These are phyloP conservation scores for Pampusana beccarii DNA, from an alignment of 2,113 vertebrate species.

Conservation along the genomic window DNA sequence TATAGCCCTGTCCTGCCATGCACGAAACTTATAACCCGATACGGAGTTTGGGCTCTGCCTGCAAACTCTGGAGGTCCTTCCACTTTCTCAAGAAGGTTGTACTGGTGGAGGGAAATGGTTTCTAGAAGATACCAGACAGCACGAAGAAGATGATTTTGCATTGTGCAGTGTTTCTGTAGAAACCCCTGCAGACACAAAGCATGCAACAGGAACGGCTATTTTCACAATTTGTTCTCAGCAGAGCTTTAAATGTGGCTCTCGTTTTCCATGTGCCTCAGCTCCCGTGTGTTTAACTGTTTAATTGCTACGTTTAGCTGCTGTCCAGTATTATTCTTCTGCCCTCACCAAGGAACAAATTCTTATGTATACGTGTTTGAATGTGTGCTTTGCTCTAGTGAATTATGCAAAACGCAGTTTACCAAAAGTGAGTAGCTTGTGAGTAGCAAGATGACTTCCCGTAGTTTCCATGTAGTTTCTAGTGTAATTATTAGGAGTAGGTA, in stretches of 20 bases:
- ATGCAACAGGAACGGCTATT: not conserved
- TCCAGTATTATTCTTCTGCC: not conserved
- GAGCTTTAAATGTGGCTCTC: not conserved
- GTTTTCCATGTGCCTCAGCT: not conserved
- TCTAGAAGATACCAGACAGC: not conserved
- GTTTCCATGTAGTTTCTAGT: constrained; percentile 29
- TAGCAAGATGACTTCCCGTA: not conserved
- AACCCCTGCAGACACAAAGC: not conserved
- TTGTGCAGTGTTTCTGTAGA: not conserved
- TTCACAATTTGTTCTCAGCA: not conserved
- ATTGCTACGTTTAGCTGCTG: not conserved
- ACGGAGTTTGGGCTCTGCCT: not conserved
- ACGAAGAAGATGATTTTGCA: not conserved
- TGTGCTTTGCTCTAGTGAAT: constrained; percentile 8
- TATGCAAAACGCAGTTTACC: constrained; percentile 16
- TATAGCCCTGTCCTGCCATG: not conserved
- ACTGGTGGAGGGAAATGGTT: not conserved
- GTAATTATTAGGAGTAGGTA: not conserved
- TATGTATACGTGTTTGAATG: not conserved
- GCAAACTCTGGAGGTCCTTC: not conserved
- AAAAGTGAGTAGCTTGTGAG: not conserved
- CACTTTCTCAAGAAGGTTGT: not conserved
- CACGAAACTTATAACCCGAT: not conserved
- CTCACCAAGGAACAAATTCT: not conserved
- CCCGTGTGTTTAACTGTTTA: not conserved